Evolutionary conservation across 2,888 invertebrate species (phyloP).

Genomic region (Phaonia tiefii): DNA sequence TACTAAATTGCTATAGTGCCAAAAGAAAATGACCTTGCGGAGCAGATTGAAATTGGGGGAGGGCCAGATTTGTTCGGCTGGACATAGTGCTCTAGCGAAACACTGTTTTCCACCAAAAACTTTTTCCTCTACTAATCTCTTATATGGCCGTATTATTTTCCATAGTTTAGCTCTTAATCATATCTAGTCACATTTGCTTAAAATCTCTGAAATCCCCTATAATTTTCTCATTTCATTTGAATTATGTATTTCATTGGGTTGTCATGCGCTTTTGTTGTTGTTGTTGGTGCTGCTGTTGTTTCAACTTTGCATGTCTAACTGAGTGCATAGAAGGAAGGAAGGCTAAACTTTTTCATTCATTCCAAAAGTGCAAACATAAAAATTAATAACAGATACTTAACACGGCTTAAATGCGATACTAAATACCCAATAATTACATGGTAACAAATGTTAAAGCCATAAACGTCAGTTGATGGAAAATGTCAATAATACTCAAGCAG

Average conservation of each 20-base stretch:
- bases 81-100: too few relatives aligned
- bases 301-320: conserved; percentile 19
- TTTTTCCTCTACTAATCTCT: too few relatives aligned
- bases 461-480: conserved; percentile 28
- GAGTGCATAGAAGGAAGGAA: not conserved
- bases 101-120: too few relatives aligned
- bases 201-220: too few relatives aligned
- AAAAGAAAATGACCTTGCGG: too few relatives aligned
- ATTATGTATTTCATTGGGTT: too few relatives aligned
- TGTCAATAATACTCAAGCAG: conserved; percentile 13
- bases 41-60: too few relatives aligned
- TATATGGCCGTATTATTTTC: too few relatives aligned
- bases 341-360: conserved; percentile 30
- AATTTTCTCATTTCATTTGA: not conserved
- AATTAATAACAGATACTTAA: conserved; percentile 35
- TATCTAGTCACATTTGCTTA: too few relatives aligned
- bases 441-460: conserved; percentile 34
- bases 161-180: too few relatives aligned
- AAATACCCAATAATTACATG: conserved; percentile 41
- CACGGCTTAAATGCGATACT: conserved; percentile 39
- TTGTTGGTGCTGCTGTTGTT: not conserved
- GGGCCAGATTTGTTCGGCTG: too few relatives aligned
- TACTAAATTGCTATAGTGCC: too few relatives aligned
- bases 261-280: not conserved
- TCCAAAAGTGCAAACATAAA: conserved; percentile 32